Conservation (phyloP, 2,888 invertebrate species). For the Microplitis deprimator region DNA sequence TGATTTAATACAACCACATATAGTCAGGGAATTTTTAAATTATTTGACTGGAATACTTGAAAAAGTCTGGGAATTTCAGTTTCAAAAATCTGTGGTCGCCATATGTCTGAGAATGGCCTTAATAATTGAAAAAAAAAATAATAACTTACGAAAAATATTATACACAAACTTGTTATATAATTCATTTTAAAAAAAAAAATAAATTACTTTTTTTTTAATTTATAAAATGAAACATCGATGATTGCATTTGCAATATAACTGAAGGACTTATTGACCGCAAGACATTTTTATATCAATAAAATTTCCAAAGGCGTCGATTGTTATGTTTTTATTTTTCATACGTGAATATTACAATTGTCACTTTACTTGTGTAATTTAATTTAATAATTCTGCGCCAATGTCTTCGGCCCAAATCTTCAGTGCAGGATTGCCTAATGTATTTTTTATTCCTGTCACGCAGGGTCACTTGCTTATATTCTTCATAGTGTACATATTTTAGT, state of each 20-base stretch:
- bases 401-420: conserved; percentile 55
- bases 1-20: no score
- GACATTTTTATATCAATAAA: conserved; percentile 59
- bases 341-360: background rate
- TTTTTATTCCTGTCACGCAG: conserved; percentile 57
- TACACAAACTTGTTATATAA: conserved; percentile 41
- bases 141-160: conserved; percentile 58
- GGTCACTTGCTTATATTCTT: conserved; percentile 16
- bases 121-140: background rate
- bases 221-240: conserved; percentile 26
- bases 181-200: conserved; percentile 24
- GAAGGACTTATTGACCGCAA: conserved; percentile 58
- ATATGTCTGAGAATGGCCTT: no score
- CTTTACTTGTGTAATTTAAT: conserved; percentile 39
- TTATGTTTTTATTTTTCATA: conserved; percentile 36
- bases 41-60: no score
- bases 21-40: no score
- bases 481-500: background rate
- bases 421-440: conserved; percentile 59
- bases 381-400: conserved; percentile 53
- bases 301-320: conserved; percentile 50
- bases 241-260: conserved; percentile 49
- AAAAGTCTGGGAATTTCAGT: no score
- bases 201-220: background rate
- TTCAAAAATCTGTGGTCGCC: no score